A percentile compares a stretch with the other conserved stretches of the same genome.
Evolutionary conservation across 2,113 vertebrate genomes (phyloP).

Genomic region (Alosa alosa): DNA sequence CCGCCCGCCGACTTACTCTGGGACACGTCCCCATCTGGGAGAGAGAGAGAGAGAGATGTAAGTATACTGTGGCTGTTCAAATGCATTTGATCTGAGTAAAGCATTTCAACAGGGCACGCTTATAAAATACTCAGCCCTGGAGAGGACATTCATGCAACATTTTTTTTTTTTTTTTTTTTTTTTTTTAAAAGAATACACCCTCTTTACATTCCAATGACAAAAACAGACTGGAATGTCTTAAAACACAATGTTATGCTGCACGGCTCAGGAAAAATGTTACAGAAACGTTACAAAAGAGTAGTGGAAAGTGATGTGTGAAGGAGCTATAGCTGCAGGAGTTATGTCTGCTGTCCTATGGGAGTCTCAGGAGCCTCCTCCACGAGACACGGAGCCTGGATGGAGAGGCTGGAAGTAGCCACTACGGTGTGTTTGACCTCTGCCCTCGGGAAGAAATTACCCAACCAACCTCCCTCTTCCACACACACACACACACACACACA

Average conservation of each 20-base stretch:
- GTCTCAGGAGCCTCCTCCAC: too few species aligned
- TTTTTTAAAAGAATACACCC: not conserved
- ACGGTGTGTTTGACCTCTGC: conserved; percentile 38
- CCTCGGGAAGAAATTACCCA: conserved; percentile 26
- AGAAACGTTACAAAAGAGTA: not conserved
- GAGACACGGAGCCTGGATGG: not conserved
- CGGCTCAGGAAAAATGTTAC: not conserved
- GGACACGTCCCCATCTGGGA: conserved; percentile 85
- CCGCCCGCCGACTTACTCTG: conserved; percentile 77
- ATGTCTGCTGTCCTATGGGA: too few species aligned
- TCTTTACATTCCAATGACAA: not conserved
- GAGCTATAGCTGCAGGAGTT: not conserved
- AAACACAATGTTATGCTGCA: not conserved
- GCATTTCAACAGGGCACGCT: not conserved
- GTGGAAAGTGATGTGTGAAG: not conserved
- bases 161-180: too few species aligned
- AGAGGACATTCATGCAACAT: not conserved
- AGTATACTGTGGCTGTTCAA: not conserved
- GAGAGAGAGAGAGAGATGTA: conserved; percentile 27
- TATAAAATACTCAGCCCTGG: not conserved
- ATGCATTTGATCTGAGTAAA: not conserved
- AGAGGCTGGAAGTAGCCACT: conserved; percentile 21
- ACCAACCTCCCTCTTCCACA: conserved; percentile 28
- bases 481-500: conserved; percentile 16
- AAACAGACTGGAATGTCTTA: not conserved